Evolutionary conservation across 2,113 vertebrate species (phyloP).

Genomic region (Deroptyus accipitrinus): DNA sequence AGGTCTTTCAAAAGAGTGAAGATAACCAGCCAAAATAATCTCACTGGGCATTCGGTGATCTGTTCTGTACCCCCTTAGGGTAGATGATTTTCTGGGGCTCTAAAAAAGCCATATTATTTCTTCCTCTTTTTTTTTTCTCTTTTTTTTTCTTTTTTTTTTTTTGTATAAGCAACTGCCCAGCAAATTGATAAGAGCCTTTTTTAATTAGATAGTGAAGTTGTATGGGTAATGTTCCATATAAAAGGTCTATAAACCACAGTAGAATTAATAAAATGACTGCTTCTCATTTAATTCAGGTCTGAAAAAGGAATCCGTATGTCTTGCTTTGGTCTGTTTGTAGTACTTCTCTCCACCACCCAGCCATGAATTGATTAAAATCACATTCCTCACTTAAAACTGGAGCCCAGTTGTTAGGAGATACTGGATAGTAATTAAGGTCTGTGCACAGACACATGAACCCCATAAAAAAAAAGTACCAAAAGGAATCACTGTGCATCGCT

Average conservation of each 20-base stretch:
- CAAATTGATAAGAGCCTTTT: constrained; percentile 60
- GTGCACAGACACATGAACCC: constrained; percentile 8
- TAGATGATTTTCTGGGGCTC: background rate
- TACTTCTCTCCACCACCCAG: constrained; percentile 10
- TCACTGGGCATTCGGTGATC: background rate
- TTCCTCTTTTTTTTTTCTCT: background rate
- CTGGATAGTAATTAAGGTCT: background rate
- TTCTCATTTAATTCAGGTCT: constrained; percentile 57
- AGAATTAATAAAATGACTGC: constrained; percentile 53
- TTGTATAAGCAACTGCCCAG: constrained; percentile 52
- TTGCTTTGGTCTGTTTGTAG: constrained; percentile 51
- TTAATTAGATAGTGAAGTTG: constrained; percentile 63
- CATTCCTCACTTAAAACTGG: constrained; percentile 28
- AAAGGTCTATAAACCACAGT: constrained; percentile 58
- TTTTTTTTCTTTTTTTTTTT: background rate
- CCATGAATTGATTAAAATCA: constrained; percentile 51
- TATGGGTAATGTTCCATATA: constrained; percentile 55
- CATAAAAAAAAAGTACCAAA: background rate
- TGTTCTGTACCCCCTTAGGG: background rate
- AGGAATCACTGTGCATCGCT: background rate
- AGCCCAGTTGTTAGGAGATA: background rate
- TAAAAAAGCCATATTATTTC: constrained; percentile 12
- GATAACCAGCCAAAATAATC: background rate
- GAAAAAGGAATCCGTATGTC: constrained; percentile 19
- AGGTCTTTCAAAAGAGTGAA: background rate